Evolutionary conservation across 2,797 vertebrate genomes (phyloP).

Genomic region (Rhinoraja longicauda): DNA sequence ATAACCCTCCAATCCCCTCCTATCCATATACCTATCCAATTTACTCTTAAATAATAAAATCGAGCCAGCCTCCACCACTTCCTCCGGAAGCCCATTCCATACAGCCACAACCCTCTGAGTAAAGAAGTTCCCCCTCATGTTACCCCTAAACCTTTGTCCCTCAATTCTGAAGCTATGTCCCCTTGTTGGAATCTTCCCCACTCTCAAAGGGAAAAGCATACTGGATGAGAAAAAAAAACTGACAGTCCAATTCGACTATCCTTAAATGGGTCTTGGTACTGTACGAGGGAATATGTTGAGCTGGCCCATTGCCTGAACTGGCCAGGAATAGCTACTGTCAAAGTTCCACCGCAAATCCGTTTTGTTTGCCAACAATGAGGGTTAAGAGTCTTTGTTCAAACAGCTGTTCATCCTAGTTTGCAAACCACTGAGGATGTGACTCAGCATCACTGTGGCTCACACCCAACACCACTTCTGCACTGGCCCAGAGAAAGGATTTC

Average conservation of each 20-base stretch:
- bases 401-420: background rate
- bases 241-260: background rate
- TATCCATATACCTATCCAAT: too few relatives aligned
- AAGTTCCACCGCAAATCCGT: background rate
- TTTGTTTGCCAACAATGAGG: background rate
- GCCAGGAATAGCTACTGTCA: conserved; percentile 3
- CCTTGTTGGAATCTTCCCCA: too few relatives aligned
- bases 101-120: too few relatives aligned
- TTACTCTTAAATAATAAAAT: too few relatives aligned
- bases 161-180: too few relatives aligned
- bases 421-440: background rate
- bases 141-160: too few relatives aligned
- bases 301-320: background rate
- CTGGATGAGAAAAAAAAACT: background rate
- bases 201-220: too few relatives aligned
- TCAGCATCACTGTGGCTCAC: background rate
- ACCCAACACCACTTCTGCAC: background rate
- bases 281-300: background rate
- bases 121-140: too few relatives aligned
- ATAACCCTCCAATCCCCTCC: too few relatives aligned
- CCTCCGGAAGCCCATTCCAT: too few relatives aligned
- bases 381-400: background rate
- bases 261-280: background rate
- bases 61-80: too few relatives aligned
- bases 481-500: background rate